Evolutionary conservation across 92 coral and sea anemone genomes (phyloP), one percentile per base, ranked within the genome.

Genomic region (Palythoa heliodiscus): DNA sequence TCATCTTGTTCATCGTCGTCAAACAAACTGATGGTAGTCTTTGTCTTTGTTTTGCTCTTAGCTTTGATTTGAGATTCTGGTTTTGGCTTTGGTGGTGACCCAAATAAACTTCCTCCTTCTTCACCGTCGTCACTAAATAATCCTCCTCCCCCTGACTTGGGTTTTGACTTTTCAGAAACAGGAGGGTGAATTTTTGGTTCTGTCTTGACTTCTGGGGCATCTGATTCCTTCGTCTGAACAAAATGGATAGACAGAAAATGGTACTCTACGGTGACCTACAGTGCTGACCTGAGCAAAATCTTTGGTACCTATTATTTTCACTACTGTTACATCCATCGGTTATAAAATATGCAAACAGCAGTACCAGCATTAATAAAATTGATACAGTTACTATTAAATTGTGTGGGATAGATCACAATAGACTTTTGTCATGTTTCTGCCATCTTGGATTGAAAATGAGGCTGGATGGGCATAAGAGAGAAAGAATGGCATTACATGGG

Each of bases 1-100:
- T 95, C 99, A 75, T 96, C 98, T 22, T 97, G 98, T 48, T 93
- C 92, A 48, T 92, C 98, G 64, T 96, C 98, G 87, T 97, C 99
- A 91, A 97, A 97, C 87, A 97, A 83, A 85, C 99, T 97, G 73
- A 97, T 93, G 6, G 99, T 97, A 13, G 98, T 92, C 72, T 94
- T 94, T 77, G 93, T 11, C 79, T 89, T 92, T 37, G 95, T 86
- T 73, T 69, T 92, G 24, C 88, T 38, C 73, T 86, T 78, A 14
- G 85, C 63, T 55, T 93, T 89, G 40, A 70, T 70, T 77, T 93
- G 83, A 48, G 93, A 52, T 20, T 91, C 77, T 10, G 77, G 88
- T 77, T 95, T 90, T 72, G 86, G 91, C 11, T 90, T 77, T 61
- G 87, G 74, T 17, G 93, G 69, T 7, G 92, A 73, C 7, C 88